A percentile compares a stretch with the other conserved stretches of the same genome.
Evolutionary conservation across 2,797 vertebrate species (phyloP).

Genomic region (Danio kyathit): DNA sequence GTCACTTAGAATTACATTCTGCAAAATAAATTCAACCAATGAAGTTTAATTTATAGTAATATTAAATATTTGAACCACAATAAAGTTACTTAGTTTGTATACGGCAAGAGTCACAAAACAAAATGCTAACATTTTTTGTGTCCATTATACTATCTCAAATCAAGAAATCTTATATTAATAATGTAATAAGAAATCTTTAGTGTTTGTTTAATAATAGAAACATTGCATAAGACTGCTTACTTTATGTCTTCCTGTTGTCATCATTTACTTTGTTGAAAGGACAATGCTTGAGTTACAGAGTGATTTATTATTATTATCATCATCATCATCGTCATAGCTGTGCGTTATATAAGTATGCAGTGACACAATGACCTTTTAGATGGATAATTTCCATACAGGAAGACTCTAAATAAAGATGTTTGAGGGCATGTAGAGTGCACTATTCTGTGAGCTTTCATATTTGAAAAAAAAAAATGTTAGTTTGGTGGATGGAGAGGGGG

Average conservation of each 20-base stretch:
- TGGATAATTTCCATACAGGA: neutral
- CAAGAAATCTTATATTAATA: neutral
- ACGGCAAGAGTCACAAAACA: neutral
- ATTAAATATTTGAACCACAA: neutral
- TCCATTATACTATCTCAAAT: neutral
- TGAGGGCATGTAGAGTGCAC: neutral
- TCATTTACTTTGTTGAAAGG: neutral
- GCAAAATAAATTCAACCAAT: neutral
- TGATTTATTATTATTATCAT: neutral
- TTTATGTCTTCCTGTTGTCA: conserved; percentile 29
- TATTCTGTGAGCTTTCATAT: neutral
- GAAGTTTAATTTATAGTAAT: neutral
- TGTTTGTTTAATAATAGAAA: conserved; percentile 2
- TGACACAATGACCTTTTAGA: conserved; percentile 16
- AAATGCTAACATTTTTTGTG: neutral
- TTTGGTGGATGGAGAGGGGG: neutral
- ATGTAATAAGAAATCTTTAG: neutral
- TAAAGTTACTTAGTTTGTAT: neutral
- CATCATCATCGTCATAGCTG: neutral
- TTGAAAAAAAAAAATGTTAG: neutral
- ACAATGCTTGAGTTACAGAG: neutral
- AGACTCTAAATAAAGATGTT: neutral
- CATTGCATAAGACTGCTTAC: conserved; percentile 19
- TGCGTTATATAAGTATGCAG: neutral
- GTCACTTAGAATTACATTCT: neutral